Base-by-base conservation (phyloP, 2,888 invertebrate species). In the Parochlus steinenii region DNA sequence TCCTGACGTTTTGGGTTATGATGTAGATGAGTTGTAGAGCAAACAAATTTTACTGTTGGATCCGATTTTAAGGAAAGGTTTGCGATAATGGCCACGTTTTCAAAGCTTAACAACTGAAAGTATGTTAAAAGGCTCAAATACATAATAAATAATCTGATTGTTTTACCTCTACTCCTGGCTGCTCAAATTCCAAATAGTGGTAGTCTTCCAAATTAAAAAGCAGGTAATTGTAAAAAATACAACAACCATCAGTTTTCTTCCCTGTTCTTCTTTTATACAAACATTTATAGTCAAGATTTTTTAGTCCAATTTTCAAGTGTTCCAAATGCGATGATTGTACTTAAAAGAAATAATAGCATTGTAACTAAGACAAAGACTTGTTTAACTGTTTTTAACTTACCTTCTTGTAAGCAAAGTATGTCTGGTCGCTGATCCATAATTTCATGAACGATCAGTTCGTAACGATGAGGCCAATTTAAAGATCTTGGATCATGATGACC, bases 11-110 rank as follows among this genome's bases (percentile, higher is more conserved):
- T 73, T 0, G 87, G 90, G 63, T 97, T 97, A 56, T 81, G 98
- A 7, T 97, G 62, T 30, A 98, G 63, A 58, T 98, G 98, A 0
- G 97, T 97, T 8, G 89, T 97, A 4, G 87, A 85, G 2, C 97
- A 71, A 33, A 85, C 68, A 25, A 93, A 56, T 6, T 69, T 61
- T 2, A 62, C 58, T 1, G 58, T 45, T 1, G 64, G 62, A 34
- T 59, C 47, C 0, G 54, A 48, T 39, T 60, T 67, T 1, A 75
- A 65, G n/a, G 61, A 56, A 39, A 95, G 65, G 52, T 80, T 80
- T 4, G 75, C 74, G 37, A 93, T 65, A 7, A 92, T 52, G 0
- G 76, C 95, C 31, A 95, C 72, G 58, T 95, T 95, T 51, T 90
- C 85, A 8, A 92, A 69, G 52, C 85, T 75, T 20, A 92, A 57